Evolutionary conservation across 2,888 invertebrate genomes (phyloP), one percentile per base, ranked within the genome.

Genomic region (Dinocampus coccinellae): DNA sequence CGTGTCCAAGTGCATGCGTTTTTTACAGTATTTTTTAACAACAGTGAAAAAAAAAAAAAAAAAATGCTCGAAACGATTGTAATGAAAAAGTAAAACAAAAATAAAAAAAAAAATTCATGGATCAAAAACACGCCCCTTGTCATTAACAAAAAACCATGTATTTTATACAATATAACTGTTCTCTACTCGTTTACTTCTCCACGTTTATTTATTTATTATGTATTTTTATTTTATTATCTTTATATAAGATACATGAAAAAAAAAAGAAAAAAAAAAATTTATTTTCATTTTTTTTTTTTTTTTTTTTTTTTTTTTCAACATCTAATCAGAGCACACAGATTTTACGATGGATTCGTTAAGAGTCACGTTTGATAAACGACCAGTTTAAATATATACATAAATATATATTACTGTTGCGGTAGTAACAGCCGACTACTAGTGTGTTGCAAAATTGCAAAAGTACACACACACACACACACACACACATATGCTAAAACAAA

Each of bases 41-140:
- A 20, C 16, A 6, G 16, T 16, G 13, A 4, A 58, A 9, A 13
- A 4, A 58, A 6, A 4, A 42, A 11, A 2, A 42, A n/a, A 6
- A 42, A 20, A 16, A 53, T 16, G 29, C 9, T 33, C 16, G 16
- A 2, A 29, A 10, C 11, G 57, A 57, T 20, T 22, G 10, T 20
- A 36, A 61, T 7, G 13, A 64, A 42, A 52, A 63, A 39, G 34
- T 0, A n/a, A 39, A 13, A 39, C 13, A 3, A n/a, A n/a, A 39
- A 39, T 39, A 39, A 39, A 39, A 16, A 20, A 47, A 47, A 47
- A 47, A 47, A 7, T 6, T 29, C 29, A 29, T n/a, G 16, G 9
- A 47, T 16, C 4, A 47, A 76, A 78, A 77, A 79, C 76, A 79
- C 81, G 79, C 81, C 82, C 75, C 47, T 64, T 76, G 75, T 82